Percentiles rank a stretch among this genome's conserved stretches.
These are phyloP conservation scores for Heliconius aoede DNA, from an alignment of 2,888 invertebrate species.

Conservation along the genomic window DNA sequence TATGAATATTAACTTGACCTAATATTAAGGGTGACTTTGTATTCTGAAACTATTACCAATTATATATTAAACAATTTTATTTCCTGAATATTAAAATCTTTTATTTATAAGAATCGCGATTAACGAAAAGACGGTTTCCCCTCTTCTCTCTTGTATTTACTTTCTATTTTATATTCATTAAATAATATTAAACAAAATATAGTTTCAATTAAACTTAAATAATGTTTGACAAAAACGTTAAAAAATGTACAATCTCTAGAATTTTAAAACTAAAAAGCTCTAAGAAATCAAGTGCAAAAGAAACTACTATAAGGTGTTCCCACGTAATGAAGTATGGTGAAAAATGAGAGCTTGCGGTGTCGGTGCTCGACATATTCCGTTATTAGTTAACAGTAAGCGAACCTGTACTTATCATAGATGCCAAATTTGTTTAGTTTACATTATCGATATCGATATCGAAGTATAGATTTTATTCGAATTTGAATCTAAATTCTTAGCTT, in stretches of 20 bases:
- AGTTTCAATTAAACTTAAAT: neutral
- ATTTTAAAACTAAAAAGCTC: slow-evolving; percentile 5
- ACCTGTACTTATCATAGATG: no score
- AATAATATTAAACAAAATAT: neutral
- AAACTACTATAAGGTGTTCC: slow-evolving; percentile 14
- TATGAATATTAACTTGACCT: slow-evolving; percentile 17
- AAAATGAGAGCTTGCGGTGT: slow-evolving; percentile 9
- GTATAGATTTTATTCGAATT: no score
- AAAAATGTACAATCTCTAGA: neutral
- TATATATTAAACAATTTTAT: no score
- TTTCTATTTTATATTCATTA: neutral
- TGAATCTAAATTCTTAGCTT: no score
- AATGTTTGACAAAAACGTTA: neutral
- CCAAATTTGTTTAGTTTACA: no score
- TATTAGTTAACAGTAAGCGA: no score
- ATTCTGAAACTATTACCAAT: neutral
- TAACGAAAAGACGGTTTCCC: no score
- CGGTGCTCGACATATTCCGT: no score
- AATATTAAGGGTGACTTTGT: no score
- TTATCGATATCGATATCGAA: no score
- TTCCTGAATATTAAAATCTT: no score
- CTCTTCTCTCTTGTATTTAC: neutral
- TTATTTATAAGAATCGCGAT: no score
- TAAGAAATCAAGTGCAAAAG: slow-evolving; percentile 15
- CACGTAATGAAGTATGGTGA: slow-evolving; percentile 17